phyloP scores from a whole-genome alignment of 2,797 vertebrate species.

The Forpus xanthops region DNA sequence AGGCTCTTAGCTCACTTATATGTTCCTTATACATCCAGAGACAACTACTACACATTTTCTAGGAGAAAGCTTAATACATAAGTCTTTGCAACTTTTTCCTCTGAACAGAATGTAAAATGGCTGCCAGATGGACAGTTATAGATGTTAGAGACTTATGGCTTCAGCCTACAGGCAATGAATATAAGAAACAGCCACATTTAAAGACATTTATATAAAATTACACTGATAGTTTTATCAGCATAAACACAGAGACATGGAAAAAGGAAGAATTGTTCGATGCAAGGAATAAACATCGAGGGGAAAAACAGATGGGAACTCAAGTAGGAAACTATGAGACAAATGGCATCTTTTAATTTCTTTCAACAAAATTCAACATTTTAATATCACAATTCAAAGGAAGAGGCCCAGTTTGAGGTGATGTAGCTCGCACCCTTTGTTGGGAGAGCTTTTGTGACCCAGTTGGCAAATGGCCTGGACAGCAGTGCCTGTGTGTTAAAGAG shows the following conservation, averaged over 20 bases:
- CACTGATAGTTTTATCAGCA: not conserved
- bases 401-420: not conserved
- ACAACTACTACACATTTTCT: not conserved
- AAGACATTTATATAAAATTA: not conserved
- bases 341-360: not conserved
- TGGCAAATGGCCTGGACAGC: not conserved
- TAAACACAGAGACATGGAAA: slow-evolving; percentile 1
- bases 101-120: slow-evolving; percentile 6
- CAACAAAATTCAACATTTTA: not conserved
- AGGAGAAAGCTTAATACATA: not conserved
- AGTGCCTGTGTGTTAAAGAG: not conserved
- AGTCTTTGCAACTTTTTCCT: not conserved
- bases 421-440: not conserved
- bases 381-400: not conserved
- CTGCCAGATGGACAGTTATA: not conserved
- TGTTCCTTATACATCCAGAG: not conserved
- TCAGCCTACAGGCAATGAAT: not conserved
- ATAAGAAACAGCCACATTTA: not conserved
- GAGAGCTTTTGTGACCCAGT: not conserved
- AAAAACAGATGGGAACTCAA: not conserved
- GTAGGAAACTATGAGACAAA: not conserved
- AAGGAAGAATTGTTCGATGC: not conserved
- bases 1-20: not conserved
- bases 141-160: slow-evolving; percentile 7
- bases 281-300: not conserved